Evolutionary conservation across 1,140 invertebrate species (phyloP).

Genomic region (Oreohelix idahoensis): DNA sequence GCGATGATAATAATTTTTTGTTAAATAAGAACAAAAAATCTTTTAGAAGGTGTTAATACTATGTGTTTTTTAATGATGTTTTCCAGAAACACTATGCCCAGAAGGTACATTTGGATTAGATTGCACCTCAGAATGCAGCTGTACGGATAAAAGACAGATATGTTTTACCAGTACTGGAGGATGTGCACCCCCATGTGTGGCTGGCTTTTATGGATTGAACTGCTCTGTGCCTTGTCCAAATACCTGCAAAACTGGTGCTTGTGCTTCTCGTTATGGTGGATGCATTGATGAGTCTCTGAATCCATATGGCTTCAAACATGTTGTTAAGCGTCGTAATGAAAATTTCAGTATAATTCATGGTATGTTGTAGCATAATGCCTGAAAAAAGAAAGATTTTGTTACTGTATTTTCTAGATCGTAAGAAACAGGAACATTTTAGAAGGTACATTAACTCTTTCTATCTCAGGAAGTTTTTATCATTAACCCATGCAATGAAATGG

Average conservation of each 20-base stretch:
- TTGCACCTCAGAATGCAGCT: neutral
- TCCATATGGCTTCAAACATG: neutral
- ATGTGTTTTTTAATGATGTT: too few relatives aligned
- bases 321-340: neutral
- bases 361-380: neutral
- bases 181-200: neutral
- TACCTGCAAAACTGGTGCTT: neutral
- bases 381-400: too few relatives aligned
- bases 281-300: neutral
- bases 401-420: too few relatives aligned
- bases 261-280: neutral
- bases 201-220: conserved; percentile 2
- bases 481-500: too few relatives aligned
- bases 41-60: too few relatives aligned
- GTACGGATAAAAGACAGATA: neutral
- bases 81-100: conserved; percentile 6
- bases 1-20: too few relatives aligned
- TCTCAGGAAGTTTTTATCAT: too few relatives aligned
- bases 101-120: neutral
- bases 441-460: too few relatives aligned
- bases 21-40: too few relatives aligned
- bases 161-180: neutral
- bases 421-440: too few relatives aligned
- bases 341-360: neutral
- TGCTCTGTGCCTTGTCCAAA: neutral